These are phyloP conservation scores for Sphaeridia pumilis DNA, from an alignment of 2,888 invertebrate species.

Conservation along the genomic window DNA sequence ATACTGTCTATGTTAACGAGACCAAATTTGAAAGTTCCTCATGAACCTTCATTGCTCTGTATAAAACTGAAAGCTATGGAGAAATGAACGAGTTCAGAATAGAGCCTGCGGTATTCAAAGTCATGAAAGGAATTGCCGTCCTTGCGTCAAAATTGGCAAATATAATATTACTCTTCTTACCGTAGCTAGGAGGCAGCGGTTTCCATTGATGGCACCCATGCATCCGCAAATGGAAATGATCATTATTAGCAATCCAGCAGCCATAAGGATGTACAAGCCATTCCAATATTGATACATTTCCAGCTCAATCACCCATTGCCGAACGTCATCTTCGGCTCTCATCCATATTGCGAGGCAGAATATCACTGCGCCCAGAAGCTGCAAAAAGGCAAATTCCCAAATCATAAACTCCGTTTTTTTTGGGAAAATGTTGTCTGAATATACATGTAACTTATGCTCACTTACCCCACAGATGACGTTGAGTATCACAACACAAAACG, in stretches of 20 bases:
- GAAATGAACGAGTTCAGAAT: too few relatives aligned
- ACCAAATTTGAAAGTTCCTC: too few relatives aligned
- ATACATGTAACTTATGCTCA: background rate
- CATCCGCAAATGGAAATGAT: slow-evolving; percentile 69
- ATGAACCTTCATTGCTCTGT: too few relatives aligned
- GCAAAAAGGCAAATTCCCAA: slow-evolving; percentile 37
- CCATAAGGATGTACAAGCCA: slow-evolving; percentile 69
- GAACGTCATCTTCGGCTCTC: slow-evolving; percentile 65
- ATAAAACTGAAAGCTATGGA: too few relatives aligned
- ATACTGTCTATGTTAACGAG: too few relatives aligned
- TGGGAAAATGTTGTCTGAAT: background rate
- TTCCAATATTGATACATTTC: slow-evolving; percentile 66
- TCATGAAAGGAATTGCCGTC: too few relatives aligned
- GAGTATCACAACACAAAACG: slow-evolving; percentile 29
- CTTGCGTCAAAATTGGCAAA: too few relatives aligned
- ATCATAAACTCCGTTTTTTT: background rate
- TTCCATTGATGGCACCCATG: slow-evolving; percentile 68
- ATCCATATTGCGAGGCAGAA: slow-evolving; percentile 72
- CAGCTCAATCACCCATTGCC: slow-evolving; percentile 66
- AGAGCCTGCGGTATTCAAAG: too few relatives aligned
- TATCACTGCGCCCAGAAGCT: slow-evolving; percentile 66
- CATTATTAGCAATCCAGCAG: slow-evolving; percentile 59
- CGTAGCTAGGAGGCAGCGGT: slow-evolving; percentile 51
- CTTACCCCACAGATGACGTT: slow-evolving; percentile 34
- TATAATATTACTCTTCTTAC: too few relatives aligned